phyloP scores from a whole-genome alignment of 2,888 invertebrate species.

The Nomada fucata region DNA sequence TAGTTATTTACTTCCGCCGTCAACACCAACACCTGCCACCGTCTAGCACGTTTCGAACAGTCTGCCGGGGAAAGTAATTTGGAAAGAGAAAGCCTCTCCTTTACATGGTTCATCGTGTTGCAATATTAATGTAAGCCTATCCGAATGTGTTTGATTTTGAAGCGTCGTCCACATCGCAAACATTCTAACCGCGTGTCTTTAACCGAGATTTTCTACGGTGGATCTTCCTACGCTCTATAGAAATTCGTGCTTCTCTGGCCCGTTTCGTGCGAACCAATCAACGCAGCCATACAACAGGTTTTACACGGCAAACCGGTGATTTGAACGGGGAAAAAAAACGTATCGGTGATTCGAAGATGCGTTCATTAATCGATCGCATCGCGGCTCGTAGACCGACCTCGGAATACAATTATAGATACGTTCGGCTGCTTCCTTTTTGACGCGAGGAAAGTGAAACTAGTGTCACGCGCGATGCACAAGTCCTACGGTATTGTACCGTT shows the following conservation, averaged over 20 bases:
- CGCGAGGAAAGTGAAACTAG: too few relatives aligned
- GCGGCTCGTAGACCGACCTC: too few relatives aligned
- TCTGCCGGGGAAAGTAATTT: slow-evolving; percentile 75
- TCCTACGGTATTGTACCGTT: not conserved
- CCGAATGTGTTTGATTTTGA: not conserved
- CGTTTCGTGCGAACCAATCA: too few relatives aligned
- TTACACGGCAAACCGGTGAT: too few relatives aligned
- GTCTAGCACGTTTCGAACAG: slow-evolving; percentile 8
- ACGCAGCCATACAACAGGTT: too few relatives aligned
- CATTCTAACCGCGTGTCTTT: not conserved
- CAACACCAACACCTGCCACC: not conserved
- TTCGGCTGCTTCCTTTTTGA: too few relatives aligned
- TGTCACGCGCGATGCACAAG: too few relatives aligned
- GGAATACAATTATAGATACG: too few relatives aligned
- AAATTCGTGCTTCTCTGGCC: not conserved
- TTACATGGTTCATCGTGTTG: slow-evolving; percentile 58
- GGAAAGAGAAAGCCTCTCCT: slow-evolving; percentile 78
- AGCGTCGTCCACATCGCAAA: not conserved
- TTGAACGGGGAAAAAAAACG: too few relatives aligned
- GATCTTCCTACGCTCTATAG: not conserved
- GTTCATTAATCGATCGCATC: too few relatives aligned
- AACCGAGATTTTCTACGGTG: not conserved
- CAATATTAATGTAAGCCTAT: slow-evolving; percentile 51
- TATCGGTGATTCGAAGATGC: too few relatives aligned
- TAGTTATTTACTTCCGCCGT: not conserved